Conservation (phyloP, 2,113 vertebrate species). For the Scortum barcoo region DNA sequence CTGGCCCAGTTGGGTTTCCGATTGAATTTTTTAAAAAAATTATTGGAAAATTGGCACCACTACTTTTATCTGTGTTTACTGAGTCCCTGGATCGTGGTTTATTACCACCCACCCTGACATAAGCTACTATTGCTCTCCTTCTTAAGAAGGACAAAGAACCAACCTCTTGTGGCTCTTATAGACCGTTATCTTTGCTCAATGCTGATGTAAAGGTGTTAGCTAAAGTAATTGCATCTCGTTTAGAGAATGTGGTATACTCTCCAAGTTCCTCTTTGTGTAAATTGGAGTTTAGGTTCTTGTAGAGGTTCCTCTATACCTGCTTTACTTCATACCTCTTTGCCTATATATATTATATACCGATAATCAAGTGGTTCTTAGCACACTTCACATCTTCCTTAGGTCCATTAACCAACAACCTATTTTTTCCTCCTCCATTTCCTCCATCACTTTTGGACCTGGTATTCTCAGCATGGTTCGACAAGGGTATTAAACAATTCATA, state of each 20-base stretch:
- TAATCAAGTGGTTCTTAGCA: constrained; percentile 1
- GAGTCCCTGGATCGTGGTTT: constrained; percentile 20
- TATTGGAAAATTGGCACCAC: constrained; percentile 12
- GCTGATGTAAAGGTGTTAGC: constrained; percentile 29
- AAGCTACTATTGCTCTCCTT: constrained; percentile 21
- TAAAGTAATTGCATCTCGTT: constrained; percentile 18
- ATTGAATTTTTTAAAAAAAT: neutral
- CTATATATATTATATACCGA: neutral
- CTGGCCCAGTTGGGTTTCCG: constrained; percentile 10
- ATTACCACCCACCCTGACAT: constrained; percentile 29
- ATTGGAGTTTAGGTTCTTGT: neutral
- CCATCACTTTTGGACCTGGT: neutral
- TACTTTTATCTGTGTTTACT: constrained; percentile 23
- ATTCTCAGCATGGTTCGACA: neutral
- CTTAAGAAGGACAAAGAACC: constrained; percentile 27
- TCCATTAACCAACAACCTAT: neutral
- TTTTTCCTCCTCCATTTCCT: too few species aligned
- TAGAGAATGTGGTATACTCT: neutral
- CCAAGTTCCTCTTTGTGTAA: neutral
- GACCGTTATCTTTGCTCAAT: neutral
- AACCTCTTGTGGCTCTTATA: constrained; percentile 3
- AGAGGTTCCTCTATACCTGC: neutral
- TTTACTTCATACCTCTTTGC: neutral
- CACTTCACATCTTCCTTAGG: neutral
- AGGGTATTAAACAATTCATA: neutral